phyloP scores from a whole-genome alignment of 2,797 vertebrate species.

The Phoxinus dragarum region DNA sequence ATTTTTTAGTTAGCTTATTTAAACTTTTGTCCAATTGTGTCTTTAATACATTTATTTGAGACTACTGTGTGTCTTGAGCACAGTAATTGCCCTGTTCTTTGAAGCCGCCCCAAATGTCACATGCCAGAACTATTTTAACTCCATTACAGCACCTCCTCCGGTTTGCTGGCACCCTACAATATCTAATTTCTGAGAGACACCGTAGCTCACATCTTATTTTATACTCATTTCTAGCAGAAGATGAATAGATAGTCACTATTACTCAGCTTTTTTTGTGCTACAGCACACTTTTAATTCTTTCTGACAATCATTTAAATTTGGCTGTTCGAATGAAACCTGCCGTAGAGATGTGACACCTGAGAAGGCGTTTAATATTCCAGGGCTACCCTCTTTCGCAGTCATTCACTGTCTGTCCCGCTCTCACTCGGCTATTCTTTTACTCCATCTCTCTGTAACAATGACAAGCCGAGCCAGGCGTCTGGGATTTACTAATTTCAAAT shows the following conservation, averaged over 20 bases:
- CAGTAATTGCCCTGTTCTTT: constrained; percentile 41
- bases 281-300: constrained; percentile 68
- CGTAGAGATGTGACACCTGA: constrained; percentile 72
- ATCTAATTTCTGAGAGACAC: constrained; percentile 73
- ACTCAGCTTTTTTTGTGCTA: constrained; percentile 63
- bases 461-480: constrained; percentile 68
- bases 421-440: constrained; percentile 36
- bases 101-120: constrained; percentile 42
- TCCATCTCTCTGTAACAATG: constrained; percentile 62
- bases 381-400: constrained; percentile 49
- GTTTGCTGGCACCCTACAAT: constrained; percentile 59
- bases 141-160: constrained; percentile 64
- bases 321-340: constrained; percentile 69
- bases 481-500: constrained; percentile 81
- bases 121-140: constrained; percentile 59
- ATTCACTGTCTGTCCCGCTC: constrained; percentile 39
- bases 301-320: constrained; percentile 75
- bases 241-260: constrained; percentile 61
- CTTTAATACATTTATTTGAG: constrained; percentile 31
- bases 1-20: constrained; percentile 5
- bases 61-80: constrained; percentile 22
- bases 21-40: not conserved
- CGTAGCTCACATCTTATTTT: constrained; percentile 63
- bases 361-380: constrained; percentile 73
- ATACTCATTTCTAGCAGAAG: constrained; percentile 39